phyloP scores from a whole-genome alignment of 2,888 invertebrate species.

The Drosophila longiperda region DNA sequence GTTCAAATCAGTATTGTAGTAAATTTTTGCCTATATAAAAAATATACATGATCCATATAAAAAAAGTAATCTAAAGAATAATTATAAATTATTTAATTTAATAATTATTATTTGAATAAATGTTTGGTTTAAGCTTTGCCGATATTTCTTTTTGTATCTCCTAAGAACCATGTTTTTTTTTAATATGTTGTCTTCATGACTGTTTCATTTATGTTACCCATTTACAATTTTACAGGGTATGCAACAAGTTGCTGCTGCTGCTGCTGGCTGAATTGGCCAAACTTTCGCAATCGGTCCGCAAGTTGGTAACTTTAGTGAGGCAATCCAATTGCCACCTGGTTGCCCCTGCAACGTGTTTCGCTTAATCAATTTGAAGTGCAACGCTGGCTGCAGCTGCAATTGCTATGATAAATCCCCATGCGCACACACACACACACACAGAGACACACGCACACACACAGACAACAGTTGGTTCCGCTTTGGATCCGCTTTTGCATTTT shows the following conservation, averaged over 20 bases:
- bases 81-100: too few species aligned
- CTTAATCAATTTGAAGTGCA: constrained; percentile 73
- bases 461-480: constrained; percentile 6
- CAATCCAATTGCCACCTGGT: constrained; percentile 41
- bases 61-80: background rate
- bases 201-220: background rate
- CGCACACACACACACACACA: background rate
- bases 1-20: too few species aligned
- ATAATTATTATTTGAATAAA: background rate
- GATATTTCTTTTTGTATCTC: too few species aligned
- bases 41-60: background rate
- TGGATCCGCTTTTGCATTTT: constrained; percentile 57
- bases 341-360: constrained; percentile 1
- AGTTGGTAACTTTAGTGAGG: constrained; percentile 26
- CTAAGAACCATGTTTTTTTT: background rate
- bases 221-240: constrained; percentile 5
- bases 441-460: background rate
- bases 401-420: background rate
- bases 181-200: background rate
- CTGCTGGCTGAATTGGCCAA: constrained; percentile 12
- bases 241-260: background rate
- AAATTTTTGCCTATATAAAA: background rate
- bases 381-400: constrained; percentile 13
- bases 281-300: constrained; percentile 7
- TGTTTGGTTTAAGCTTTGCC: background rate